Conservation (phyloP, 1,140 invertebrate species). For the Solenopsis fugax region DNA sequence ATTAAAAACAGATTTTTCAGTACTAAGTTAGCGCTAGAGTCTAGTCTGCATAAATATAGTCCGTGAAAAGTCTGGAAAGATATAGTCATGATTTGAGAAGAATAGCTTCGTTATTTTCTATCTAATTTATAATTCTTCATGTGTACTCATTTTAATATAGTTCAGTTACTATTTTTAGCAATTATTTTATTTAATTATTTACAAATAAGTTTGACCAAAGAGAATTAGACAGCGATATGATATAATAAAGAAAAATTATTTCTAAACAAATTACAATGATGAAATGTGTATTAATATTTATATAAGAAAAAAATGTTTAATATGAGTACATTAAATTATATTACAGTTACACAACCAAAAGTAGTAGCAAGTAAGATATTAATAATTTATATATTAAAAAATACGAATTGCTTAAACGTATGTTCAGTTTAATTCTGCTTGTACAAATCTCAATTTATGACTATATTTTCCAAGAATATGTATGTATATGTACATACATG, state of each 20-base stretch:
- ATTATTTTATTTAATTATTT: conserved; percentile 15
- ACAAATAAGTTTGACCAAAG: not conserved
- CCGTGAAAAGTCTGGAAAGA: conserved; percentile 11
- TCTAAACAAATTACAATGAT: not conserved
- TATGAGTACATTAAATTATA: not conserved
- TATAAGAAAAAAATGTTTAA: not conserved
- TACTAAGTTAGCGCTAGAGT: conserved; percentile 56
- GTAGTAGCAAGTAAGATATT: not conserved
- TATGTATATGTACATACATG: not conserved
- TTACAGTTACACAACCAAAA: not conserved
- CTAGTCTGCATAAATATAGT: conserved; percentile 55
- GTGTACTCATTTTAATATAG: not conserved
- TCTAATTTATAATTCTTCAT: not conserved
- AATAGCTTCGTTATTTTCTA: not conserved
- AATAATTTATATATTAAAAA: not conserved
- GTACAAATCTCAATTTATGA: conserved; percentile 33
- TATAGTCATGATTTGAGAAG: conserved; percentile 49
- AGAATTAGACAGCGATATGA: not conserved
- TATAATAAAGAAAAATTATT: not conserved
- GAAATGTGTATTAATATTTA: not conserved
- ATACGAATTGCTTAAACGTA: not conserved
- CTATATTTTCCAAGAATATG: not conserved
- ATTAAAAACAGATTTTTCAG: conserved; percentile 62
- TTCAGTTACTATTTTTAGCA: conserved; percentile 4
- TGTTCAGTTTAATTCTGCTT: not conserved